A percentile compares a stretch with the other conserved stretches of the same genome.
phyloP scores from a whole-genome alignment of 2,113 vertebrate genomes.

The Dendropsophus ebraccatus region DNA sequence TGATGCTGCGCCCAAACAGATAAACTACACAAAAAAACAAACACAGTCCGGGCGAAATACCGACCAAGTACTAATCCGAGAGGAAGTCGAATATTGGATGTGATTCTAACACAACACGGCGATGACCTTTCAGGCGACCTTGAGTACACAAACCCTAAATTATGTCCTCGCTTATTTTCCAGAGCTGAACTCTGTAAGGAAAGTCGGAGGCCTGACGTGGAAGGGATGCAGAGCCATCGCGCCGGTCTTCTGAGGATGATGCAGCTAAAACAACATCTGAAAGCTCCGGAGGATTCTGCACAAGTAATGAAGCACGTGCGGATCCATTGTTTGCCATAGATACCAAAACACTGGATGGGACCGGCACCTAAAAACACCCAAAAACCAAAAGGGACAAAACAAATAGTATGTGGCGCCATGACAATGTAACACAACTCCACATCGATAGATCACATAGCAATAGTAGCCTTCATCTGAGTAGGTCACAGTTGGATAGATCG shows the following conservation, averaged over 20 bases:
- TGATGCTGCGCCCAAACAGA: background rate
- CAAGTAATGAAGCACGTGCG: constrained; percentile 16
- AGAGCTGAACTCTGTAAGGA: background rate
- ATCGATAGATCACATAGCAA: background rate
- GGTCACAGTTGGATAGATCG: too few species aligned
- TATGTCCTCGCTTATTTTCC: background rate
- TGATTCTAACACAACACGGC: background rate
- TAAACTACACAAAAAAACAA: background rate
- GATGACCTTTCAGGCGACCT: background rate
- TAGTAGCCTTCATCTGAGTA: background rate
- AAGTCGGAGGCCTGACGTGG: background rate
- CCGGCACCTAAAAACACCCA: background rate
- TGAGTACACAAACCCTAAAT: background rate
- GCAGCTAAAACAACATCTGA: constrained; percentile 18
- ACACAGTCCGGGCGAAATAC: background rate
- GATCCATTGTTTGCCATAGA: constrained; percentile 9
- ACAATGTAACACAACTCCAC: background rate
- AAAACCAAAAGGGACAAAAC: background rate
- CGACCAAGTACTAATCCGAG: background rate
- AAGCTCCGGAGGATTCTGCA: constrained; percentile 3
- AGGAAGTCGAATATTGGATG: background rate
- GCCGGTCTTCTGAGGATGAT: background rate
- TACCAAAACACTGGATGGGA: background rate
- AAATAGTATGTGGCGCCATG: too few species aligned
- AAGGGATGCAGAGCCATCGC: background rate